Base-by-base conservation (phyloP, 2,888 invertebrate genomes). In the Exephanes ischioxanthus region DNA sequence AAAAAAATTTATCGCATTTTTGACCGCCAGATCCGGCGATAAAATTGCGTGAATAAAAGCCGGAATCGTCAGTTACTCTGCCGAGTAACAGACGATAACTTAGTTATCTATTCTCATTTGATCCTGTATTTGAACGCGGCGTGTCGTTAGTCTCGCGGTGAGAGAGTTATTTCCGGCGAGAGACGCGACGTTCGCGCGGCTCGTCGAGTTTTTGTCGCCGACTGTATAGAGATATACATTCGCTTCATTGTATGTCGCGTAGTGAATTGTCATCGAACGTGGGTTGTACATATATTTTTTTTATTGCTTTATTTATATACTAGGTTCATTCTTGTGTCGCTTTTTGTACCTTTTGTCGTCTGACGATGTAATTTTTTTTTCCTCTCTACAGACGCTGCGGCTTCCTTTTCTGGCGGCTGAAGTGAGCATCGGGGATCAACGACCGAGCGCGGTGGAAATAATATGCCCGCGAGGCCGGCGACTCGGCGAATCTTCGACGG, bases 91-190 rank as follows among this genome's bases (percentile, higher is more conserved):
- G 58, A 7, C 26, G 26, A 58, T 58, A 58, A 58, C 22, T 58
- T 4, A 63, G 7, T 75, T 63, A 30, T 63, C 19, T 63, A n/a
- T 41, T 3, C 41, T 30, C 55, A 63, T 75, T 63, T 30, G 63
- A 53, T 53, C 19, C 30, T 68, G 61, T 22, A 26, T 30, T 73
- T 61, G 22, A 68, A 63, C 22, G 30, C 48, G 76, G 11, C 26
- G 58, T 73, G 73, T 68, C 84, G 71, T 81, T 80, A 78, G 73
- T 58, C 67, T 37, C 37, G 61, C 51, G 33, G 37, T 41, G 63
- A 55, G 58, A 77, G 70, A 85, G 85, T 85, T 85, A 85, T 82
- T 85, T 71, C 48, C 55, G 81, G 73, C 78, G 58, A 5, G 76
- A 75, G 55, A 67, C 11, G 66, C 51, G 73, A 70, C 81, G 68